phyloP scores from a whole-genome alignment of 2,113 vertebrate genomes.

The Nibea albiflora region DNA sequence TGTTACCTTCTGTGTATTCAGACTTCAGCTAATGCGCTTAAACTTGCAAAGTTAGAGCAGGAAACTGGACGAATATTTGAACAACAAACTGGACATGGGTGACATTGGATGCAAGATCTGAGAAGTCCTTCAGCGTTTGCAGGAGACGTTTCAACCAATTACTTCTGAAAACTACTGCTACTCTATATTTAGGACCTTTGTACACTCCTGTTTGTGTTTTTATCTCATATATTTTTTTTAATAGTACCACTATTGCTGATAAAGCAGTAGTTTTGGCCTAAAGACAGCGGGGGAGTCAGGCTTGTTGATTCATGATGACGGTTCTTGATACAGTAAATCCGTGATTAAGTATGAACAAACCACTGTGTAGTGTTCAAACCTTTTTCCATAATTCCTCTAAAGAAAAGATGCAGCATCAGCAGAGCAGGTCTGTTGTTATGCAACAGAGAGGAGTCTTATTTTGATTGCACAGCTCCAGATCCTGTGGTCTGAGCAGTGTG shows the following conservation, averaged over 20 bases:
- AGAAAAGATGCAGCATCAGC: constrained; percentile 10
- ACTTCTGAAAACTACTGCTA: too few species aligned
- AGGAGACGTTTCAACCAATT: neutral
- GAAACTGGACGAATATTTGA: too few species aligned
- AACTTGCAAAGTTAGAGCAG: neutral
- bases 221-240: neutral
- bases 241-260: neutral
- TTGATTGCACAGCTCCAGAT: constrained; percentile 44
- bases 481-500: constrained; percentile 33
- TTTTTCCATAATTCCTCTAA: neutral
- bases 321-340: neutral
- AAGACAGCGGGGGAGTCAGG: neutral
- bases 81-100: neutral
- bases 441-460: constrained; percentile 31
- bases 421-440: constrained; percentile 22
- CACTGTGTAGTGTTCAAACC: neutral
- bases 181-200: too few species aligned
- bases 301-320: neutral
- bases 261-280: neutral
- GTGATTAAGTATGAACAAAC: neutral
- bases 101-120: neutral
- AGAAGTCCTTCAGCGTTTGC: neutral
- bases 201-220: neutral
- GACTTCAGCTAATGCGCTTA: neutral
- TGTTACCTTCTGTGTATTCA: neutral